Conservation (phyloP, 2,797 vertebrate species). For the Gouania willdenowi region DNA sequence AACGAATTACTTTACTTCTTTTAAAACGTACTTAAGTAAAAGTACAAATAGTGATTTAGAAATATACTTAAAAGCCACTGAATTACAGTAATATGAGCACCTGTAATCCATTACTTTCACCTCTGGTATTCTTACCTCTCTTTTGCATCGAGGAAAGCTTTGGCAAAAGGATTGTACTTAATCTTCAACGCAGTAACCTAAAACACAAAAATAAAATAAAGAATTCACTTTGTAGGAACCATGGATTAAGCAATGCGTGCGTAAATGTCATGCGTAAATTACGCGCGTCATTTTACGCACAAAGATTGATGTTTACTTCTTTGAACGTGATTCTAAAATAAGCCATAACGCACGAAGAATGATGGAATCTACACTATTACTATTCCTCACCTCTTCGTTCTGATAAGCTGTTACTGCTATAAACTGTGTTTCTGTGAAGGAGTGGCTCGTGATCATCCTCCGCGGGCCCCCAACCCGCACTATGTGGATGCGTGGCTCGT, state of each 20-base stretch:
- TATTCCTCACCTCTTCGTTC: constrained; percentile 75
- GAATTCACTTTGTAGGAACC: too few species aligned
- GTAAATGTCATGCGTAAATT: neutral
- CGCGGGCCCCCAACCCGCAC: constrained; percentile 77
- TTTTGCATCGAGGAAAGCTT: constrained; percentile 83
- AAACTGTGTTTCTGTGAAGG: constrained; percentile 80
- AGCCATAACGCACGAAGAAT: too few species aligned
- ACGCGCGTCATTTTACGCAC: neutral
- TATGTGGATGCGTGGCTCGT: constrained; percentile 79
- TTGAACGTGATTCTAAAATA: too few species aligned
- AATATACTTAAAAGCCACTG: too few species aligned
- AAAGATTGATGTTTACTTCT: too few species aligned
- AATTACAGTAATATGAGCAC: too few species aligned
- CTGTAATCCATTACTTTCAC: too few species aligned
- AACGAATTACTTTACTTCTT: too few species aligned
- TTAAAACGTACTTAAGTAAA: too few species aligned
- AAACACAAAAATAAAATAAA: constrained; percentile 26
- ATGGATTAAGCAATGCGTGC: neutral
- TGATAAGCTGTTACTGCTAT: constrained; percentile 82
- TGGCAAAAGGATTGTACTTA: constrained; percentile 83
- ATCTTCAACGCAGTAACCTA: constrained; percentile 82
- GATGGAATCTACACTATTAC: too few species aligned
- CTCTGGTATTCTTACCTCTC: constrained; percentile 79
- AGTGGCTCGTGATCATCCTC: constrained; percentile 80
- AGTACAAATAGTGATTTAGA: too few species aligned